phyloP scores from a whole-genome alignment of 1,140 invertebrate genomes.

The Yoshiicerus persimilis region DNA sequence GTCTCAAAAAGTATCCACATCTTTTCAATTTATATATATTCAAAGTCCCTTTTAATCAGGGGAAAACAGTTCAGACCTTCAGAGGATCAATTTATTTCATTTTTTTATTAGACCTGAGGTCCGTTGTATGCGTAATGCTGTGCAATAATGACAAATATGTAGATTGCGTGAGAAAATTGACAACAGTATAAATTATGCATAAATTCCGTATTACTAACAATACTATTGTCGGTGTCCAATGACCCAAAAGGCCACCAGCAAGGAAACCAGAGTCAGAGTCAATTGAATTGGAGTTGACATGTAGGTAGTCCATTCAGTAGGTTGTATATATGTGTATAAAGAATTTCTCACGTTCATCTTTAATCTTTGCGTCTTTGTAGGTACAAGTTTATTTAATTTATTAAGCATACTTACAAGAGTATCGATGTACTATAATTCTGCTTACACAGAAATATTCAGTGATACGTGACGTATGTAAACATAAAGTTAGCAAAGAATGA shows the following conservation, averaged over 20 bases:
- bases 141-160: too few relatives aligned
- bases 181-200: too few relatives aligned
- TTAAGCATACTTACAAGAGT: background rate
- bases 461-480: background rate
- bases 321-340: background rate
- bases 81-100: too few relatives aligned
- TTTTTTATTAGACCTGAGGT: too few relatives aligned
- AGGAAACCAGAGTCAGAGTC: background rate
- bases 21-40: too few relatives aligned
- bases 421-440: background rate
- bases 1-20: too few relatives aligned
- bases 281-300: background rate
- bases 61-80: too few relatives aligned
- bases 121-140: too few relatives aligned
- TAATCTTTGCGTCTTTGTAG: too few relatives aligned
- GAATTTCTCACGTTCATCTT: background rate
- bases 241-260: background rate
- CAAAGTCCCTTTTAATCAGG: too few relatives aligned
- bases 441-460: background rate
- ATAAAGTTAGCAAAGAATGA: background rate
- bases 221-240: background rate
- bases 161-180: too few relatives aligned
- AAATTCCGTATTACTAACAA: background rate
- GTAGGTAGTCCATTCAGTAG: background rate
- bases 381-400: background rate